Evolutionary conservation across 1,140 invertebrate species (phyloP), one percentile per base, ranked within the genome.

Genomic region (Drosophila navojoa): DNA sequence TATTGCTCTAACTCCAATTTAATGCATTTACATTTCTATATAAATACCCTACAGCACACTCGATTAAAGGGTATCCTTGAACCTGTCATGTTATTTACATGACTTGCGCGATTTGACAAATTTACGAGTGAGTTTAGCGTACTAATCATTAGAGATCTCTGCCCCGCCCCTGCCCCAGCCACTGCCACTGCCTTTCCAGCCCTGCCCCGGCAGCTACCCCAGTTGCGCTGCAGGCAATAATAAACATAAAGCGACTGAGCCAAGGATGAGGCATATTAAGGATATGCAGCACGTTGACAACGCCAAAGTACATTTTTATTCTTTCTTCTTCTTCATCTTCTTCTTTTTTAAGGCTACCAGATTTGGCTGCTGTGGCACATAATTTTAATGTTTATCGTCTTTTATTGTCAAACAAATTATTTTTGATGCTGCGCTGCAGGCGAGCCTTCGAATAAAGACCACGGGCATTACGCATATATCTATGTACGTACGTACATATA

Each of bases 341-440:
- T n/a, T n/a, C n/a, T n/a, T 81, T 47, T 74, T 61, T 61, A 15
- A 35, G 27, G 44, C 44, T 49, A 19, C 42, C 38, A 64, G 16
- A 32, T 66, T 67, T 60, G 55, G 19, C 49, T 71, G 10, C 42
- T 15, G 54, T 80, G 70, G 73, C 67, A 89, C 84, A 91, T 91
- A 89, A 91, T 91, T 91, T 89, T 91, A 89, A 91, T 90, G 89
- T 91, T 90, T 91, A 91, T 91, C 89, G 81, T 91, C 89, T 90
- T 91, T 90, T 90, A 91, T 91, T 91, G 89, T 91, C 89, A 90
- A 91, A 89, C 89, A 91, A 91, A 91, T 91, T 91, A 91, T 91
- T 91, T 91, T 91, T 89, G 78, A 90, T 90, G 90, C 81, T 75
- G 67, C 63, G 89, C 89, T 89, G 81, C 81, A 91, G 87, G 81